phyloP scores from a whole-genome alignment of 2,113 vertebrate species.

The Desmodus rotundus region DNA sequence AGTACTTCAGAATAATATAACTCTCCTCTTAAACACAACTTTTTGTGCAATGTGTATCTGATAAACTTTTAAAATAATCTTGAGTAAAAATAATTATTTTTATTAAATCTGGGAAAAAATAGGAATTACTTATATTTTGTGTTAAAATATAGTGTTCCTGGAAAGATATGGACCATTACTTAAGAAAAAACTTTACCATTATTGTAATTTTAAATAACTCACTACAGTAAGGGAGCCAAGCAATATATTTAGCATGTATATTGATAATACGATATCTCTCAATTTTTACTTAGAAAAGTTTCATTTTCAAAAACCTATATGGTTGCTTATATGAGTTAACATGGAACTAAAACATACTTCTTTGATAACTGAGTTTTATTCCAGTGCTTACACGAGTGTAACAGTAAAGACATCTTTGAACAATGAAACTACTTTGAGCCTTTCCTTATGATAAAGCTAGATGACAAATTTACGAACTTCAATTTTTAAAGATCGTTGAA shows the following conservation, averaged over 20 bases:
- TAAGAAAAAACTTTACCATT: background rate
- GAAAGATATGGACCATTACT: background rate
- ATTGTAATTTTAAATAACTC: background rate
- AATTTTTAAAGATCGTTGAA: background rate
- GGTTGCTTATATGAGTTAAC: background rate
- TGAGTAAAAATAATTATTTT: background rate
- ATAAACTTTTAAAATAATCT: background rate
- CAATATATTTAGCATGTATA: background rate
- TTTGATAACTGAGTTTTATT: background rate
- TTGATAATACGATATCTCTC: background rate
- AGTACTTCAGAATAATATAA: background rate
- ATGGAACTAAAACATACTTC: background rate
- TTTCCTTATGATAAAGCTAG: background rate
- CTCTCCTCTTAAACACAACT: background rate
- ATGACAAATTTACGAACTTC: background rate
- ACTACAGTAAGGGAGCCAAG: background rate
- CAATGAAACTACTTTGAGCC: background rate
- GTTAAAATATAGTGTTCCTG: background rate
- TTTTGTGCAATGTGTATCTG: background rate
- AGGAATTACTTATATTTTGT: background rate
- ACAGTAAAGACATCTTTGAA: background rate
- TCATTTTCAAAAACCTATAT: background rate
- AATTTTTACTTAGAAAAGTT: background rate
- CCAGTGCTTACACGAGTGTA: background rate
- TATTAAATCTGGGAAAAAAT: background rate